phyloP scores from a whole-genome alignment of 2,113 vertebrate species.

The Psittacus erithacus region DNA sequence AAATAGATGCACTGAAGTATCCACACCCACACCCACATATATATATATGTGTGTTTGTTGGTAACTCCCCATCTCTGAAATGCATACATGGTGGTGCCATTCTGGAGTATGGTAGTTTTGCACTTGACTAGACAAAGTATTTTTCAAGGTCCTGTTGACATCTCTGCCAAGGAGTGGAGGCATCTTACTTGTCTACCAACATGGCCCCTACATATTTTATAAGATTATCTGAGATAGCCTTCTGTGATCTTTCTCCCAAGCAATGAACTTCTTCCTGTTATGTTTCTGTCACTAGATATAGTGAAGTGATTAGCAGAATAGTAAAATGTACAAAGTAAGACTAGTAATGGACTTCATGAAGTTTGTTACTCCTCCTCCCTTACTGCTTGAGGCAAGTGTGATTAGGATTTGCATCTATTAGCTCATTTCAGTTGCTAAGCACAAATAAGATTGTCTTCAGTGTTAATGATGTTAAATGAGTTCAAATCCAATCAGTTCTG shows the following conservation, averaged over 20 bases:
- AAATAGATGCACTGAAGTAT: neutral
- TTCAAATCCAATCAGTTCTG: conserved; percentile 36
- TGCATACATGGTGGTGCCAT: neutral
- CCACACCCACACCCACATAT: no score
- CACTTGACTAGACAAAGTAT: neutral
- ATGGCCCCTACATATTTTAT: neutral
- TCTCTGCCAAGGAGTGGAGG: neutral
- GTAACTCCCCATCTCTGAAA: neutral
- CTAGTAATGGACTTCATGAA: neutral
- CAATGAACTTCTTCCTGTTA: neutral
- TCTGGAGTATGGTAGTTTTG: neutral
- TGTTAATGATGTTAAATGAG: conserved; percentile 9
- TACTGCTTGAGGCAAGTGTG: neutral
- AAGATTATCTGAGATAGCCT: neutral
- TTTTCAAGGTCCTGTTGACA: neutral
- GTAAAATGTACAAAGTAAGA: neutral
- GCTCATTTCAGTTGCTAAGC: neutral
- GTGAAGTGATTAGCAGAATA: neutral
- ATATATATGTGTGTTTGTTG: neutral
- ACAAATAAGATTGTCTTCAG: conserved; percentile 1
- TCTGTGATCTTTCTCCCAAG: neutral
- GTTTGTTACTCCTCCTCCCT: neutral
- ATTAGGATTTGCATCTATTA: neutral
- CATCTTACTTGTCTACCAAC: neutral
- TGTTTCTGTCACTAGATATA: neutral